A percentile compares a stretch with the other conserved stretches of the same genome.
Evolutionary conservation across 2,797 vertebrate species (phyloP).

Genomic region (Alosa sapidissima): DNA sequence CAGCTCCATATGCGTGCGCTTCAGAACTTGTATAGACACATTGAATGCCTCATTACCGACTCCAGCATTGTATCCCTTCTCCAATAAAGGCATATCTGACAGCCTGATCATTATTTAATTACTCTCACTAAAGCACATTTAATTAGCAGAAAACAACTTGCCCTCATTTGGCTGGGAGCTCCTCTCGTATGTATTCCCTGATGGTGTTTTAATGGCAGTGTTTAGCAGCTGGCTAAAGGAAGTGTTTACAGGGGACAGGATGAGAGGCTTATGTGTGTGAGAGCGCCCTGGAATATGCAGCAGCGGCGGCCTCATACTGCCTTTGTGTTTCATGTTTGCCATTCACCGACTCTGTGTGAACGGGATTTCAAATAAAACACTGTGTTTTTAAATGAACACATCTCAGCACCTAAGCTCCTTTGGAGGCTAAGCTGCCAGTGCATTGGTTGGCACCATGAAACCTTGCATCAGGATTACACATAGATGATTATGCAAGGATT

Average conservation of each 20-base stretch:
- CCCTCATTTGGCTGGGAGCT: not conserved
- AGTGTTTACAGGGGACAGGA: not conserved
- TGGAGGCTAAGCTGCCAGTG: not conserved
- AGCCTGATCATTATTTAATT: slow-evolving; percentile 20
- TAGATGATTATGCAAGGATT: not conserved
- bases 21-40: not conserved
- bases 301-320: not conserved
- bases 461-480: not conserved
- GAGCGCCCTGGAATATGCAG: not conserved
- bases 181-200: not conserved
- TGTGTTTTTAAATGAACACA: not conserved
- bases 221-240: not conserved
- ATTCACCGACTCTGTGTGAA: not conserved
- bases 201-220: slow-evolving; percentile 17
- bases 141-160: slow-evolving; percentile 24
- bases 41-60: not conserved
- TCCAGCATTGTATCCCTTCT: not conserved
- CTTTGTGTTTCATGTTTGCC: not conserved
- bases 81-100: not conserved
- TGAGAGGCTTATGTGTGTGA: not conserved
- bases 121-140: not conserved
- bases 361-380: not conserved
- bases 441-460: not conserved
- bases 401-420: not conserved
- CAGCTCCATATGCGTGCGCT: not conserved